Conservation (phyloP, 1,140 invertebrate species). For the Brachionus rotundiformis region DNA sequence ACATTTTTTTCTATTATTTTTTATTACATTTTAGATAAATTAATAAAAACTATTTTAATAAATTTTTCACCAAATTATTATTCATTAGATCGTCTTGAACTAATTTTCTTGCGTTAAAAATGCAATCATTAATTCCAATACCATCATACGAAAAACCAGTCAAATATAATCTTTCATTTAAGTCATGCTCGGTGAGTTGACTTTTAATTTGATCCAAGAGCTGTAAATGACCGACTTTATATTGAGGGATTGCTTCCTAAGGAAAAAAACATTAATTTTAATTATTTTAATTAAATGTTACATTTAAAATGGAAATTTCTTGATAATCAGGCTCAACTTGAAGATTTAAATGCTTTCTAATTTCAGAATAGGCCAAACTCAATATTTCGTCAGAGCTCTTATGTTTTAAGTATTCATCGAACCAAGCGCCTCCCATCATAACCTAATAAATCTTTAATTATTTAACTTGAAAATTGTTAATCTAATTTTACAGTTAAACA, state of each 20-base stretch:
- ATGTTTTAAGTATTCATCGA: constrained; percentile 22
- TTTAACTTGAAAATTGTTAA: no score
- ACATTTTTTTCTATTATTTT: background rate
- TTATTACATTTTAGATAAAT: background rate
- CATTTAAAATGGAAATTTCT: constrained; percentile 41
- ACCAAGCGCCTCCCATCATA: constrained; percentile 51
- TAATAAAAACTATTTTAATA: constrained; percentile 26
- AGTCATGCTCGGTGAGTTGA: background rate
- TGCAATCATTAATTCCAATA: constrained; percentile 48
- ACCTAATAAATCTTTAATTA: constrained; percentile 13
- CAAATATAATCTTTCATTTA: constrained; percentile 23
- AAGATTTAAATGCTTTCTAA: constrained; percentile 28
- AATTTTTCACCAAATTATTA: constrained; percentile 1
- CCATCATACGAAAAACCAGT: constrained; percentile 49
- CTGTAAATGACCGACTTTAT: constrained; percentile 33
- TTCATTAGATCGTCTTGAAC: constrained; percentile 18
- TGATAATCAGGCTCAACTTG: constrained; percentile 29
- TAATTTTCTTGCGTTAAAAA: constrained; percentile 47
- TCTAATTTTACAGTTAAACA: constrained; percentile 30
- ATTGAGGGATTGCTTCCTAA: constrained; percentile 43
- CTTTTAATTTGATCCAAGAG: constrained; percentile 5
- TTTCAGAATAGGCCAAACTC: constrained; percentile 11
- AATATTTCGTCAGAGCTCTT: constrained; percentile 5
- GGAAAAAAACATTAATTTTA: background rate
- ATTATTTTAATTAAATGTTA: background rate